These are phyloP conservation scores for Holothuria scabra DNA, from an alignment of 53 echinoderm and acorn worm species.

Conservation along the genomic window DNA sequence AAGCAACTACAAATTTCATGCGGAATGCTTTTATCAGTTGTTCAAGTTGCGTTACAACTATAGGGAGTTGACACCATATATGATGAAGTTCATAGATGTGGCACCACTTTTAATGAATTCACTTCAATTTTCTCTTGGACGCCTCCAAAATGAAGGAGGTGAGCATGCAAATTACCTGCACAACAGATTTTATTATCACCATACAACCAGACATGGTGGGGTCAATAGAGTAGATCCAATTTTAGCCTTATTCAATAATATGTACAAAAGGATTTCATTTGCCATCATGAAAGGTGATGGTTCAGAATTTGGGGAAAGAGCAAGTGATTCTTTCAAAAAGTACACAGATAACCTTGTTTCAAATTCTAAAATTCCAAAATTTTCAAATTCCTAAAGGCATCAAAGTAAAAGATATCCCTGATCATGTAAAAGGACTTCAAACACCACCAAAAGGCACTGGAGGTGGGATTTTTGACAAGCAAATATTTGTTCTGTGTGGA, in stretches of 20 bases:
- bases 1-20: conserved; percentile 20
- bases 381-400: background rate
- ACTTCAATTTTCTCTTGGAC: conserved; percentile 48
- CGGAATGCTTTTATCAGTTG: conserved; percentile 66
- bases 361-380: background rate
- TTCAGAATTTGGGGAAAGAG: background rate
- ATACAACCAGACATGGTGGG: conserved; percentile 70
- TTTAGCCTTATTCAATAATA: background rate
- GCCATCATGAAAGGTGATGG: background rate
- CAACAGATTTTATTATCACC: conserved; percentile 54
- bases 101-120: conserved; percentile 52
- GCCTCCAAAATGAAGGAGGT: conserved; percentile 67
- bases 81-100: conserved; percentile 66
- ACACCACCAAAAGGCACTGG: too few relatives aligned
- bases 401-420: background rate
- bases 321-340: background rate
- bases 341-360: background rate
- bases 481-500: too few relatives aligned
- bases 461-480: too few relatives aligned
- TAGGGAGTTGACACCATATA: conserved; percentile 65
- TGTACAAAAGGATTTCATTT: background rate
- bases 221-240: conserved; percentile 53
- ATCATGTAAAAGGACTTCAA: background rate
- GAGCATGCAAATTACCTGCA: conserved; percentile 67
- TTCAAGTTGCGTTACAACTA: conserved; percentile 54